phyloP scores from a whole-genome alignment of 1,140 invertebrate species.

The Drosophila obscura region DNA sequence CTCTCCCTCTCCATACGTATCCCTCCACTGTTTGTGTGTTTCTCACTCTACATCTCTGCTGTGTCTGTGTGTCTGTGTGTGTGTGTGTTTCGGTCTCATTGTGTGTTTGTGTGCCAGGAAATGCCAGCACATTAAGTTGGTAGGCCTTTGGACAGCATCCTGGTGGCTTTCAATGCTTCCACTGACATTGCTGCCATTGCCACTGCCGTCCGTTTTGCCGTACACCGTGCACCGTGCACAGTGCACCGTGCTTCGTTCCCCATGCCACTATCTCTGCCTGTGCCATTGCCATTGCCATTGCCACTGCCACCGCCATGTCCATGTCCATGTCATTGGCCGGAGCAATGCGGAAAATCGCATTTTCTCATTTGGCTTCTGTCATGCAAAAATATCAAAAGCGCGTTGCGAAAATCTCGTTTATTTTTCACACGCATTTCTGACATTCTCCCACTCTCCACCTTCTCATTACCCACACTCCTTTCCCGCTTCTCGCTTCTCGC shows the following conservation, averaged over 20 bases:
- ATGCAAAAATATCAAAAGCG: conserved; percentile 82
- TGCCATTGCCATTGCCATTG: conserved; percentile 15
- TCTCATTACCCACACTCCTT: not conserved
- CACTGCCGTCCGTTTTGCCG: no score
- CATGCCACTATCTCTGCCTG: conserved; percentile 4
- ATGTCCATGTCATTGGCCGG: conserved; percentile 77
- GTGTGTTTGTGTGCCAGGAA: conserved; percentile 63
- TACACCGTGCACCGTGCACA: no score
- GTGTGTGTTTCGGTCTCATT: conserved; percentile 9
- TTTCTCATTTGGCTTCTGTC: conserved; percentile 82
- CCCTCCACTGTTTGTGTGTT: no score
- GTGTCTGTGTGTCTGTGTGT: conserved; percentile 10
- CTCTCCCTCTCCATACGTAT: not conserved
- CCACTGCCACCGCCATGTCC: conserved; percentile 49
- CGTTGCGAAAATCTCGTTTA: conserved; percentile 80
- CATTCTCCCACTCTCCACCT: conserved; percentile 43
- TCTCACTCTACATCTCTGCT: not conserved
- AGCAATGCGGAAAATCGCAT: conserved; percentile 81
- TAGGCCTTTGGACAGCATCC: conserved; percentile 71
- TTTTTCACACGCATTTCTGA: conserved; percentile 81
- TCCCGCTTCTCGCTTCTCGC: not conserved
- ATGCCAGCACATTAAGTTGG: conserved; percentile 79
- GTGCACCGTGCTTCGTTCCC: not conserved
- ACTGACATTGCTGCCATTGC: no score
- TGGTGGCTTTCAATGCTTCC: conserved; percentile 42